Base-by-base conservation (phyloP, 2,888 invertebrate species). In the Cacoxenus indagator region DNA sequence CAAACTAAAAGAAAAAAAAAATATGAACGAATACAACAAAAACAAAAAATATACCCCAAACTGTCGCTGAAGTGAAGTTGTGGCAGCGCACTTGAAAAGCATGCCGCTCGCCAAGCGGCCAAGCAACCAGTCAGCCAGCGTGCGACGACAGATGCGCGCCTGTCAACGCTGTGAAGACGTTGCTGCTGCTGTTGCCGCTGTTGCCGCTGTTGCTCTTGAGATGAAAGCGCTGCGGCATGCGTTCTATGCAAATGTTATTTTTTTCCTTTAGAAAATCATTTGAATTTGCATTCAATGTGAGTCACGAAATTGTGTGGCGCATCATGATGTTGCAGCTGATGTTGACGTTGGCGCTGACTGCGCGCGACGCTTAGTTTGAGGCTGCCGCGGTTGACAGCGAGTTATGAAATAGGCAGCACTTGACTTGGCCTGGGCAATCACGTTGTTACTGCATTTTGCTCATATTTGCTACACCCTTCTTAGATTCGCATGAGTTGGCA, bases 161-260 rank as follows among this genome's bases (percentile, higher is more conserved):
- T 48, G 48, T 48, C 48, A 48, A 17, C 17, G 19, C 19, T 9
- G 9, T 14, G 48, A 17, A 48, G 48, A n/a, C n/a, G n/a, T n/a
- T n/a, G n/a, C n/a, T n/a, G n/a, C n/a, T n/a, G n/a, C n/a, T n/a
- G n/a, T n/a, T n/a, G n/a, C n/a, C n/a, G n/a, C n/a, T n/a, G n/a
- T n/a, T n/a, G n/a, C n/a, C n/a, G n/a, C n/a, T n/a, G n/a, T n/a
- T n/a, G n/a, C n/a, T n/a, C n/a, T n/a, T n/a, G n/a, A 59, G 57
- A 59, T 59, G 29, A 59, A 59, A 59, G 57, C 57, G 6, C 57
- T 17, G 31, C 57, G 57, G 29, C 27, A n/a, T 57, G 57, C 57
- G 57, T 59, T 59, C 57, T 59, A 59, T 59, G 57, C 31, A 59
- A 59, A 59, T 59, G 24, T 51, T 51, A 3, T 22, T 51, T 17